Evolutionary conservation across 2,113 vertebrate species (phyloP), one percentile per base, ranked within the genome.

Genomic region (Malurus elegans): DNA sequence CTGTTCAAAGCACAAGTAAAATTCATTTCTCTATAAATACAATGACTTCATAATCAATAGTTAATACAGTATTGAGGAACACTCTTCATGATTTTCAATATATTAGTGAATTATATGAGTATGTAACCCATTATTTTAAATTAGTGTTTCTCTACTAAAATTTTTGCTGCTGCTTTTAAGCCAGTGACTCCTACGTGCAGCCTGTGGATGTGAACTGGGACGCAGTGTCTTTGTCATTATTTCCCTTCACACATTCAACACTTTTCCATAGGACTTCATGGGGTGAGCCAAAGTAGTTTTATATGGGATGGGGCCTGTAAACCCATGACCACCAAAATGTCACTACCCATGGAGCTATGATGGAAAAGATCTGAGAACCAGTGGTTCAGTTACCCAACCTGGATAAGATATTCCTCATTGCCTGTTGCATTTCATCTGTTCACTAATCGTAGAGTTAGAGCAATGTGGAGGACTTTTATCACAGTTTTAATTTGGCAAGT

Each of bases 141-240:
- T 91, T 7, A 73, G 24, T 32, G 20, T 84, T 89, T 86, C 54
- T 70, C 38, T 85, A 56, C 53, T 79, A 64, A 95, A 79, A 36
- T 64, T 64, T 84, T 90, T 92, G 45, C 57, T 88, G 78, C 87
- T 72, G 36, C 62, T 90, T 96, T 89, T 91, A 89, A 95, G 34
- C n/a, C n/a, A 50, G 64, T 76, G 70, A 79, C 19, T 45, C 6
- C 15, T 82, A 14, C 0, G 0, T 69, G 14, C 53, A 85, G 53
- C 48, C 54, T 76, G 20, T 61, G 61, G 21, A 32, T 72, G 18
- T 82, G 53, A 93, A n/a, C 54, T 75, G 45, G 28, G 16, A 40
- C 0, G 0, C 1, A 1, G 48, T 69, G 61, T 92, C 70, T 79
- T 74, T 87, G 53, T 79, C 24, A 50, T 91, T 78, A n/a, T 91